Evolutionary conservation across 2,888 invertebrate genomes (phyloP).

Genomic region (Psococerastis gibbosa): DNA sequence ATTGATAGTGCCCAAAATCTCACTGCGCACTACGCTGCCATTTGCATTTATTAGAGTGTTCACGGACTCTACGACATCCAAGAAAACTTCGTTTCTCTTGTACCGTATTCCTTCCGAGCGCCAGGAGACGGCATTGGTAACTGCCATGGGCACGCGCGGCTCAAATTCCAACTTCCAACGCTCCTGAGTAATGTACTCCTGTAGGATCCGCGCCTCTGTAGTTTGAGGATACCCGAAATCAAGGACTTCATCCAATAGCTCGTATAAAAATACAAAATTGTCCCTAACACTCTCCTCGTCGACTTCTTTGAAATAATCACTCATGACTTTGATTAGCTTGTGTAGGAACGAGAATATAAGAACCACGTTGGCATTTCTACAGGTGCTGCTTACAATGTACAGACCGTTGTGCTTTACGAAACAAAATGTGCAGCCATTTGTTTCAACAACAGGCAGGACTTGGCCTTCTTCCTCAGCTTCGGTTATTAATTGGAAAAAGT

Average conservation of each 20-base stretch:
- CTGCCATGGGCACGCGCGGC: constrained; percentile 44
- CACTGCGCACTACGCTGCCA: constrained; percentile 43
- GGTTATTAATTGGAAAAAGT: constrained; percentile 44
- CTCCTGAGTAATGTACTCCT: constrained; percentile 50
- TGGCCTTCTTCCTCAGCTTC: constrained; percentile 45
- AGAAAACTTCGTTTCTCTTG: constrained; percentile 49
- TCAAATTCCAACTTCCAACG: constrained; percentile 44
- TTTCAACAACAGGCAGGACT: constrained; percentile 36
- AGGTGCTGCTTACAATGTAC: constrained; percentile 39
- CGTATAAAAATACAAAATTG: constrained; percentile 51
- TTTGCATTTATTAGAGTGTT: constrained; percentile 44
- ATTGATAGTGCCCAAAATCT: constrained; percentile 46
- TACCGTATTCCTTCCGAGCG: constrained; percentile 47
- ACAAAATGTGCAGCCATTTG: constrained; percentile 36
- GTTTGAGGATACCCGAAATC: constrained; percentile 52
- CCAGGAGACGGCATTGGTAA: constrained; percentile 54
- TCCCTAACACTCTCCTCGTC: constrained; percentile 51
- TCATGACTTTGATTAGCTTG: constrained; percentile 31
- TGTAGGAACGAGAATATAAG: constrained; percentile 43
- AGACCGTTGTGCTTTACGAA: constrained; percentile 47
- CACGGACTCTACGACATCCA: constrained; percentile 49
- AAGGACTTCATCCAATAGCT: constrained; percentile 44
- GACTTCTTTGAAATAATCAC: constrained; percentile 45
- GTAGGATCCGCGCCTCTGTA: constrained; percentile 45
- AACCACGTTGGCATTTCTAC: constrained; percentile 45